A percentile compares a stretch with the other conserved stretches of the same genome.
phyloP scores from a whole-genome alignment of 2,888 invertebrate genomes.

The Pocota personata region DNA sequence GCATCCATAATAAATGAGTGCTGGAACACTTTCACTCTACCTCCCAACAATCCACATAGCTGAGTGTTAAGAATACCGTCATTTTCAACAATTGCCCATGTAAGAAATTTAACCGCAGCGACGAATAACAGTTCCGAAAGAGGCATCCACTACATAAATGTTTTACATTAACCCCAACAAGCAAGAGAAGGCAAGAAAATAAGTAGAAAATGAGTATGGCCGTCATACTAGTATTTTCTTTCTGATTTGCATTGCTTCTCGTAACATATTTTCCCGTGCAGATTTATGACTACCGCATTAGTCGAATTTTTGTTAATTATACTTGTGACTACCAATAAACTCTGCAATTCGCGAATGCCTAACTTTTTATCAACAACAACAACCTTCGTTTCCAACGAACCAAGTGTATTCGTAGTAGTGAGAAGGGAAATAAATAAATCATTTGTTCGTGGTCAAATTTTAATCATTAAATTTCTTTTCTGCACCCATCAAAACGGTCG shows the following conservation, averaged over 20 bases:
- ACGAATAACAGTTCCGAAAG: too few species aligned
- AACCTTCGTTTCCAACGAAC: constrained; percentile 7
- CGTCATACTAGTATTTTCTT: constrained; percentile 60
- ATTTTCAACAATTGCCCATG: too few species aligned
- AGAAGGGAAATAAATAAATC: constrained; percentile 9
- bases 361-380: constrained; percentile 24
- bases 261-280: constrained; percentile 67
- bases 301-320: constrained; percentile 40
- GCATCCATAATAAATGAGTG: too few species aligned
- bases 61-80: too few species aligned
- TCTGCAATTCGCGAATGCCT: constrained; percentile 15
- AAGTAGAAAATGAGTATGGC: constrained; percentile 60
- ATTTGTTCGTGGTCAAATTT: not conserved
- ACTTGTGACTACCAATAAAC: constrained; percentile 29
- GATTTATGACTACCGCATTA: constrained; percentile 57
- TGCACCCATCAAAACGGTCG: constrained; percentile 37
- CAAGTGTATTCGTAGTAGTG: constrained; percentile 30
- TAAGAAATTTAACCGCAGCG: too few species aligned
- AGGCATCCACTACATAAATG: constrained; percentile 18
- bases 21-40: too few species aligned
- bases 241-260: constrained; percentile 66
- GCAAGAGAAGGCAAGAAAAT: constrained; percentile 27
- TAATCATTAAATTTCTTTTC: not conserved
- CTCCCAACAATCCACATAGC: too few species aligned
- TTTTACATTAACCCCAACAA: not conserved